A percentile compares a stretch with the other conserved stretches of the same genome.
Conservation (phyloP, 2,113 vertebrate genomes). For the Paracanthobrama guichenoti region DNA sequence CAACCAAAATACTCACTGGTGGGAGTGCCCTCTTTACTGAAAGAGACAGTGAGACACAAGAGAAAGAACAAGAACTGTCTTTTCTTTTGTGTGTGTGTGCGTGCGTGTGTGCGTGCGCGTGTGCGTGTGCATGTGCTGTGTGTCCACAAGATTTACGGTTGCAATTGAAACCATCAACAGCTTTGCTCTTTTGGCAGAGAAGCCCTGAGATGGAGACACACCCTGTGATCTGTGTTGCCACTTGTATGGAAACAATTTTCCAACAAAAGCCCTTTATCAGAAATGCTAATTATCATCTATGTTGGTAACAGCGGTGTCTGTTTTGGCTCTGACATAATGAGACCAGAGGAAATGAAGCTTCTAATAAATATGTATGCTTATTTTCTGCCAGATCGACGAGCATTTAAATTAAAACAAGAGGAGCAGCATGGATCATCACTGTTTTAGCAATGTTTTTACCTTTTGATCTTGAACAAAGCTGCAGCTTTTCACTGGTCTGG, state of each 20-base stretch:
- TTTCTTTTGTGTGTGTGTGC: slow-evolving; percentile 44
- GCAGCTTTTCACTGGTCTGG: not conserved
- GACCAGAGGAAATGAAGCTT: slow-evolving; percentile 50
- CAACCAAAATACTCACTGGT: slow-evolving; percentile 41
- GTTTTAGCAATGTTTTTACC: not conserved
- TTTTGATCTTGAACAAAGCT: slow-evolving; percentile 1
- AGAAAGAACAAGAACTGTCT: slow-evolving; percentile 42
- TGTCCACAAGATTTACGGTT: slow-evolving; percentile 42
- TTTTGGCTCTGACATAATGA: slow-evolving; percentile 53
- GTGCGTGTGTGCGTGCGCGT: too few species aligned
- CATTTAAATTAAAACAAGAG: slow-evolving; percentile 36
- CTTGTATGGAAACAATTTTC: slow-evolving; percentile 57
- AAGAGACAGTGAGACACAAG: slow-evolving; percentile 39
- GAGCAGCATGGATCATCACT: slow-evolving; percentile 4
- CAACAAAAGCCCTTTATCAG: slow-evolving; percentile 44
- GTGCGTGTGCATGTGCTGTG: not conserved
- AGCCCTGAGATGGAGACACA: slow-evolving; percentile 51
- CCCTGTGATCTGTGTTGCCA: slow-evolving; percentile 59
- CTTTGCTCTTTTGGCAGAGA: slow-evolving; percentile 55
- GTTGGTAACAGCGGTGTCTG: slow-evolving; percentile 58
- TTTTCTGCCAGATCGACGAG: slow-evolving; percentile 26
- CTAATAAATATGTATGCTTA: slow-evolving; percentile 56
- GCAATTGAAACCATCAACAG: slow-evolving; percentile 43
- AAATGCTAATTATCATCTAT: slow-evolving; percentile 58
- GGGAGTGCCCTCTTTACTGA: slow-evolving; percentile 13